A percentile compares a stretch with the other conserved stretches of the same genome.
These are phyloP conservation scores for Myotis yumanensis DNA, from an alignment of 2,113 vertebrate genomes.

Conservation along the genomic window DNA sequence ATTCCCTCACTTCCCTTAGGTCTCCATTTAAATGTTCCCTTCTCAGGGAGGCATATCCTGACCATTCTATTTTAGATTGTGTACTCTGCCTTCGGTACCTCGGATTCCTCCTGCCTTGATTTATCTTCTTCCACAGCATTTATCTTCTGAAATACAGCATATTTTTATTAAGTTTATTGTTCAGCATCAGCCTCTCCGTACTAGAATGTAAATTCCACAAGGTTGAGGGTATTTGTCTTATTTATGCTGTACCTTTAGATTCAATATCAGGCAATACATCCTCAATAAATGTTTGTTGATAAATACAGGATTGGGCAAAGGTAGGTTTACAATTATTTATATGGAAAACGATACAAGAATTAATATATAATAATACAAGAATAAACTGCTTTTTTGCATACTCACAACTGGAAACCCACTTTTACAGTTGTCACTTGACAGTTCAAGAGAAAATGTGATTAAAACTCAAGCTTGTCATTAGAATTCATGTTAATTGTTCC, in stretches of 20 bases:
- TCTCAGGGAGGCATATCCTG: background rate
- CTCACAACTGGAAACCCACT: background rate
- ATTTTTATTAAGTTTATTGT: background rate
- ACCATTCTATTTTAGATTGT: background rate
- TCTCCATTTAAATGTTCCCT: background rate
- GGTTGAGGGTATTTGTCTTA: background rate
- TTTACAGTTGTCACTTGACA: background rate
- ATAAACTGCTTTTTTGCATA: background rate
- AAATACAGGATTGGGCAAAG: background rate
- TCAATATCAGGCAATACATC: background rate
- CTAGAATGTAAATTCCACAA: background rate
- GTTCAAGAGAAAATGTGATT: background rate
- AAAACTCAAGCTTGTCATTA: background rate
- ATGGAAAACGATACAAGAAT: background rate
- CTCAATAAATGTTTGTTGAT: background rate
- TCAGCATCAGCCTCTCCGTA: background rate
- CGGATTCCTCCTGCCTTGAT: background rate
- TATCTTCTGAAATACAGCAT: background rate
- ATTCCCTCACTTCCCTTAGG: background rate
- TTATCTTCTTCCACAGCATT: background rate
- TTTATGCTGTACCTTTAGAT: background rate
- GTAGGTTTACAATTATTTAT: background rate
- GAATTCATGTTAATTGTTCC: slow-evolving; percentile 6
- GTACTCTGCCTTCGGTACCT: background rate
- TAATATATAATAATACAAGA: background rate